These are phyloP conservation scores for Aselliscus stoliczkanus DNA, from an alignment of 2,797 vertebrate genomes.

Conservation along the genomic window DNA sequence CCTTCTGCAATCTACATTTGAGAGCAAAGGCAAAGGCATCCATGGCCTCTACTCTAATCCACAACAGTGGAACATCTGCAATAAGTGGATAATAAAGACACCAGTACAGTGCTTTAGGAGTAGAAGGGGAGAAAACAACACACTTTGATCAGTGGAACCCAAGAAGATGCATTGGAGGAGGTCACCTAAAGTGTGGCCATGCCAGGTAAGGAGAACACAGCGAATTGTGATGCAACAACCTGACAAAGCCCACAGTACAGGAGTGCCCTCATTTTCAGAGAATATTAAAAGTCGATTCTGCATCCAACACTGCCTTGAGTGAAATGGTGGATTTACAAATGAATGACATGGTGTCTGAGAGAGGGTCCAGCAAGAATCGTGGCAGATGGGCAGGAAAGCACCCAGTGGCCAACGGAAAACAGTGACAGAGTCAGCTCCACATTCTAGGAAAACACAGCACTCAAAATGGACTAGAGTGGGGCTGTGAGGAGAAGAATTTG, in stretches of 20 bases:
- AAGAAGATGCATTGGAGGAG: not conserved
- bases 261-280: fast-evolving
- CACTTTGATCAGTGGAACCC: not conserved
- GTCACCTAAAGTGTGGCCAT: not conserved
- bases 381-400: not conserved
- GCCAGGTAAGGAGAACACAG: not conserved
- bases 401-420: not conserved
- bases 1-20: not conserved
- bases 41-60: not conserved
- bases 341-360: not conserved
- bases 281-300: not conserved
- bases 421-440: not conserved
- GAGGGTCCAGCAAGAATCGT: not conserved
- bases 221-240: not conserved
- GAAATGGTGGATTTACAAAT: not conserved
- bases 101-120: not conserved
- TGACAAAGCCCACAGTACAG: not conserved
- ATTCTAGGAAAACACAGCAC: not conserved
- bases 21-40: not conserved
- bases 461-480: not conserved
- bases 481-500: not conserved
- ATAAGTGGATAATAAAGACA: not conserved
- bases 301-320: not conserved
- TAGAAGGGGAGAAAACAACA: not conserved
- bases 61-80: not conserved